phyloP scores from a whole-genome alignment of 2,888 invertebrate species.

The Xanthostigma xanthostigma region DNA sequence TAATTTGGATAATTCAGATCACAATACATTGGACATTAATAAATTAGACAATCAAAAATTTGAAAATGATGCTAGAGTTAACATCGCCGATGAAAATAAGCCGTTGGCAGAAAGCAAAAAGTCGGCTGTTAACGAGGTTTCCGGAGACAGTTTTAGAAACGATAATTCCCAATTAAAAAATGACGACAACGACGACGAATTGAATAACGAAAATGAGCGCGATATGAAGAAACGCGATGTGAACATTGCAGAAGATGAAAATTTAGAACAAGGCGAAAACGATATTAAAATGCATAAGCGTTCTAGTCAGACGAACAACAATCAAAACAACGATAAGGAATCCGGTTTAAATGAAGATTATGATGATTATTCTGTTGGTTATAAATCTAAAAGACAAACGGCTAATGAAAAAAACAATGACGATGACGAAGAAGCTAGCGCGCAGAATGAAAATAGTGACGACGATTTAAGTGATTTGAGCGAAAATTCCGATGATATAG shows the following conservation, averaged over 20 bases:
- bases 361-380: neutral
- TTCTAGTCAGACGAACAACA: neutral
- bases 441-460: neutral
- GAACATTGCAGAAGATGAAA: constrained; percentile 1
- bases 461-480: neutral
- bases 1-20: no score
- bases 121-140: neutral
- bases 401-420: no score
- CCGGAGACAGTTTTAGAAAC: no score
- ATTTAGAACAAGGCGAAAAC: neutral
- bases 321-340: neutral
- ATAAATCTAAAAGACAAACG: neutral
- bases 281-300: neutral
- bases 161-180: constrained; percentile 2
- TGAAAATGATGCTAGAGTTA: neutral
- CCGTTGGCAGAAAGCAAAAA: constrained; percentile 4
- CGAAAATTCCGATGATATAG: neutral
- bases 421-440: neutral
- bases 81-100: neutral
- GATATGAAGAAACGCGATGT: constrained; percentile 5
- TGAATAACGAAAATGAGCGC: constrained; percentile 4
- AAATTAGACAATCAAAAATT: no score
- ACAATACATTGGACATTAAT: no score
- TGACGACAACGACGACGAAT: constrained; percentile 2
- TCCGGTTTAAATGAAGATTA: neutral